Evolutionary conservation across 2,888 invertebrate species (phyloP), one percentile per base, ranked within the genome.

Genomic region (Lathronympha strigana): DNA sequence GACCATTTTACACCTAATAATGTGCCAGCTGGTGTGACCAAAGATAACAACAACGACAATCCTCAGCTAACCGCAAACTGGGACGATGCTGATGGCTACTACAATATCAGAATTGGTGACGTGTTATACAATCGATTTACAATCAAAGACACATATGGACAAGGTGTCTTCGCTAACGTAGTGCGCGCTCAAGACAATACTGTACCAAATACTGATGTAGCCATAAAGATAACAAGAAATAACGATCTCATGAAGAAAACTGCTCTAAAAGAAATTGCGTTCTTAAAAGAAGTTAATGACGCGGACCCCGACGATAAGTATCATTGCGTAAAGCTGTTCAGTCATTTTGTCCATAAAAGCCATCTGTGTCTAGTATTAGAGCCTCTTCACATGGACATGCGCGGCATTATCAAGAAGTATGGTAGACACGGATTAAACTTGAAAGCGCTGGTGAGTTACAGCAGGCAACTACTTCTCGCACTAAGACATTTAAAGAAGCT

Each of bases 201-300:
- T 4, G 93, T 96, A 67, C 95, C 95, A 60, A 95, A 95, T 84
- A 94, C 95, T 74, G 97, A 98, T 86, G 98, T 99, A 8, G 99
- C 99, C 62, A 97, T 99, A 45, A 99, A 99, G 93, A 99, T 99
- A 73, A 98, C 99, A 74, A 94, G 99, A 76, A 99, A 98, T 90
- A 99, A 99, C 92, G 99, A 99, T 88, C 95, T 99, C 75, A 99
- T 99, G 98, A 97, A 98, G 86, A 98, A 97, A 93, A 98, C 99
- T 28, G 99, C 99, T 51, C 89, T 99, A 64, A 98, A 98, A 79
- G 99, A 99, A 88, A 92, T 99, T 78, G 97, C 98, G 80, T 95
- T 98, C 72, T 90, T 99, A 54, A 96, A 97, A 80, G 96, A 97
- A 82, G 93, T 99, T 49, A 98, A 98, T 84, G 97, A 98, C 82